phyloP scores from a whole-genome alignment of 2,888 invertebrate genomes.

The Physocephala rufipes region DNA sequence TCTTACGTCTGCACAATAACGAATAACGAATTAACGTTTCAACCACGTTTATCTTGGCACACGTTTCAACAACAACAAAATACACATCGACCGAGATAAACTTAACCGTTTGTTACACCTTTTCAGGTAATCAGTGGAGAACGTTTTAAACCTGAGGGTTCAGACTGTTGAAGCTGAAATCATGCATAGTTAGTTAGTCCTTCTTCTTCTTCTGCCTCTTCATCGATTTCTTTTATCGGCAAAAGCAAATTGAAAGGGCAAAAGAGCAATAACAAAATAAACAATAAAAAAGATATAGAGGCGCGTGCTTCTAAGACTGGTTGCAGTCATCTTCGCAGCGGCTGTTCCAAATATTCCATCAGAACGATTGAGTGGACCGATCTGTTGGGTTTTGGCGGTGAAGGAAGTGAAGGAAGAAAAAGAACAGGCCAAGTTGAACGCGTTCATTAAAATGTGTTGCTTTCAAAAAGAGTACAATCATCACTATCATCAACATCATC shows the following conservation, averaged over 20 bases:
- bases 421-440: no score
- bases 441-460: no score
- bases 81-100: no score
- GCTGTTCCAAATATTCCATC: constrained; percentile 49
- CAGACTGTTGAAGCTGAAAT: constrained; percentile 57
- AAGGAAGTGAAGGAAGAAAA: no score
- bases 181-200: constrained; percentile 40
- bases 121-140: no score
- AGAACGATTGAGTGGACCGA: constrained; percentile 30
- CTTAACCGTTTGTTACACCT: no score
- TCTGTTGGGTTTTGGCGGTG: neutral
- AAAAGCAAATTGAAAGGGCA: constrained; percentile 44
- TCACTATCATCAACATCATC: neutral
- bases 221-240: constrained; percentile 45
- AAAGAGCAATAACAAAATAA: neutral
- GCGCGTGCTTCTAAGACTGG: no score
- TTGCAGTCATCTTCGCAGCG: constrained; percentile 38
- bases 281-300: no score
- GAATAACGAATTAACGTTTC: no score
- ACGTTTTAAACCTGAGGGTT: constrained; percentile 45
- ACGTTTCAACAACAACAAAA: no score
- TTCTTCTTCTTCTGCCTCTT: no score
- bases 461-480: neutral
- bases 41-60: no score
- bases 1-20: constrained; percentile 42